These are phyloP conservation scores for Ophthalmolycus amberensis DNA, from an alignment of 2,113 vertebrate genomes.

Conservation along the genomic window DNA sequence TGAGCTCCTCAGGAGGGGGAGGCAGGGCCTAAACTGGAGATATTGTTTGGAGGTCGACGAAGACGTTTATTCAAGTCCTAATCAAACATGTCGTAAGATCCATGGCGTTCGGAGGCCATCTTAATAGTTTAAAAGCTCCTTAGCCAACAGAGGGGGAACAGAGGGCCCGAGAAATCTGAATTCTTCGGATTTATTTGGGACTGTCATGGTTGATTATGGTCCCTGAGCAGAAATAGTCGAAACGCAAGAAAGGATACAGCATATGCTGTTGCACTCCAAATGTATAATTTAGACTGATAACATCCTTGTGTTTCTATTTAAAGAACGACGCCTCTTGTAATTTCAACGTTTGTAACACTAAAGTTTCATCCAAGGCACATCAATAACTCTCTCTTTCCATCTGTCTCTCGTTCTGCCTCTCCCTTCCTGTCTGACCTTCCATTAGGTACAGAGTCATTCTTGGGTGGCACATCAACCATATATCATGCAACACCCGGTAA, in stretches of 20 bases:
- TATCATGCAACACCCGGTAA: slow-evolving; percentile 99
- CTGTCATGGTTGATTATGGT: slow-evolving; percentile 1
- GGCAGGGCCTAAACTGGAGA: neutral
- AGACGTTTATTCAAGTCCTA: neutral
- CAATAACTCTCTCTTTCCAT: slow-evolving; percentile 27
- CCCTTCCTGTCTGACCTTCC: slow-evolving; percentile 15
- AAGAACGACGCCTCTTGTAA: neutral
- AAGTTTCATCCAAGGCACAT: neutral
- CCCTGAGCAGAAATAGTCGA: neutral
- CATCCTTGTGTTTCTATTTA: neutral
- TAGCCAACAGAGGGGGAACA: slow-evolving; percentile 12
- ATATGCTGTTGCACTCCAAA: neutral
- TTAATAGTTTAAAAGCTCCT: slow-evolving; percentile 20
- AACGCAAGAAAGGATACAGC: neutral
- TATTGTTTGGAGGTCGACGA: neutral
- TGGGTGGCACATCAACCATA: slow-evolving; percentile 99
- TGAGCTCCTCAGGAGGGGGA: neutral
- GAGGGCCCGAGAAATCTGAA: slow-evolving; percentile 23
- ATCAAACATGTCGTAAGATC: slow-evolving; percentile 5
- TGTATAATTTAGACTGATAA: neutral
- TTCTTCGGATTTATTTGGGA: slow-evolving; percentile 20
- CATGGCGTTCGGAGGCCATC: neutral
- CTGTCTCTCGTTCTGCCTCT: slow-evolving; percentile 14
- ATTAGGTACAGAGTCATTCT: slow-evolving; percentile 96
- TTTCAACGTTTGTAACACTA: neutral